Evolutionary conservation across 1,140 invertebrate genomes (phyloP).

Genomic region (Meloidogyne hapla): DNA sequence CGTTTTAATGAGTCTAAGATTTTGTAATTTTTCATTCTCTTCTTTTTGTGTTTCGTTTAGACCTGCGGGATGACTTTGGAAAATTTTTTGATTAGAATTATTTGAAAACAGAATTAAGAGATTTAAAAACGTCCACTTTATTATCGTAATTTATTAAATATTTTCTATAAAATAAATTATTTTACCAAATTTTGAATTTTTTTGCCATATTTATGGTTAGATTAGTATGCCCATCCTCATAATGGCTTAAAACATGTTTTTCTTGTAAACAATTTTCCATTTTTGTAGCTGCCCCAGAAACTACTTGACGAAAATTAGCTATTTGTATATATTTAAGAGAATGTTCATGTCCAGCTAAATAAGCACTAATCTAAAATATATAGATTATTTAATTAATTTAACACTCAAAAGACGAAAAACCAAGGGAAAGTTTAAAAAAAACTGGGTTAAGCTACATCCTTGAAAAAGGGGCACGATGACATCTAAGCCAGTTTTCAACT

Average conservation of each 20-base stretch:
- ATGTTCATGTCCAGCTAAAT: conserved; percentile 27
- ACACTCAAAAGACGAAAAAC: too few relatives aligned
- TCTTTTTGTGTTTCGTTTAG: neutral
- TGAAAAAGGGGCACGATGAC: too few relatives aligned
- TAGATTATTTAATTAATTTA: too few relatives aligned
- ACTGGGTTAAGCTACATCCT: too few relatives aligned
- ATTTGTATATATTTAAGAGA: conserved; percentile 10
- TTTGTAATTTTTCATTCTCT: neutral
- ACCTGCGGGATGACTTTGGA: neutral
- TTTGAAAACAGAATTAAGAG: too few relatives aligned
- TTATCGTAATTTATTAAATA: too few relatives aligned
- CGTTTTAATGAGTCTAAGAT: too few relatives aligned
- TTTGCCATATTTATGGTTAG: neutral
- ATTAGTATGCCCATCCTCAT: neutral
- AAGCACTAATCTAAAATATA: conserved; percentile 11
- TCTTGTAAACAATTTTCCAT: conserved; percentile 11
- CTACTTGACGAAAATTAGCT: neutral
- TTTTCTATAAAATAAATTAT: too few relatives aligned
- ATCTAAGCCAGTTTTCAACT: too few relatives aligned
- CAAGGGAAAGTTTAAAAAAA: too few relatives aligned
- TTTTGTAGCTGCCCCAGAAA: conserved; percentile 15
- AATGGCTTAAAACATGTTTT: conserved; percentile 1
- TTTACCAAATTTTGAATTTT: neutral
- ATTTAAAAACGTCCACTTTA: too few relatives aligned
- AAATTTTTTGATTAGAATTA: too few relatives aligned